Evolutionary conservation across 2,113 vertebrate genomes (phyloP).

Genomic region (Pseudorhombus dupliciocellatus): DNA sequence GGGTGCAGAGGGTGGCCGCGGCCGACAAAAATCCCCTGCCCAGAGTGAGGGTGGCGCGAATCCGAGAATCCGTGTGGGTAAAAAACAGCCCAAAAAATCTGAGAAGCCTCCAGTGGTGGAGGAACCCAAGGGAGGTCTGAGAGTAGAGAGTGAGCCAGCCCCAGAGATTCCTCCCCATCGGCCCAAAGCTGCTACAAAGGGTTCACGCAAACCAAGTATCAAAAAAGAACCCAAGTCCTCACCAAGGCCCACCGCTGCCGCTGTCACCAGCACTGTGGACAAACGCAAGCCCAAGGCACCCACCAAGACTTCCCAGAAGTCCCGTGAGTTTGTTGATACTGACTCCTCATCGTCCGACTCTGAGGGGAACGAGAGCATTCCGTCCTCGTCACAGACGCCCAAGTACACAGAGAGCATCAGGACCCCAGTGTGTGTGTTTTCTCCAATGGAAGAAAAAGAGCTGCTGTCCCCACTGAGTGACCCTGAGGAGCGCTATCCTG

Average conservation of each 20-base stretch:
- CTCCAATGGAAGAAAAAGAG: conserved; percentile 96
- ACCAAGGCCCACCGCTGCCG: conserved; percentile 80
- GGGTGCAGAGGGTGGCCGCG: conserved; percentile 87
- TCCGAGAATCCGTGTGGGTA: conserved; percentile 89
- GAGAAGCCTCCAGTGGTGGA: conserved; percentile 90
- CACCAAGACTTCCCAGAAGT: conserved; percentile 91
- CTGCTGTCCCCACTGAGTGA: conserved; percentile 96
- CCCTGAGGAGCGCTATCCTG: conserved; percentile 89
- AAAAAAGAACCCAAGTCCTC: conserved; percentile 96
- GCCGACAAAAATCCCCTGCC: conserved; percentile 94
- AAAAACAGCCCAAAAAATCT: conserved; percentile 96
- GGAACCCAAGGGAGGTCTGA: conserved; percentile 92
- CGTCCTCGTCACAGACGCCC: conserved; percentile 95
- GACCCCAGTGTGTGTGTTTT: conserved; percentile 93
- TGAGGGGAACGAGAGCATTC: conserved; percentile 95
- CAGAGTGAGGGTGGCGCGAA: conserved; percentile 87
- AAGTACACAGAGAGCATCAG: conserved; percentile 94
- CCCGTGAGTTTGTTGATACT: conserved; percentile 93
- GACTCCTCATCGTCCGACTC: conserved; percentile 97
- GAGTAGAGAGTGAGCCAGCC: conserved; percentile 94
- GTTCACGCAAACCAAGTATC: conserved; percentile 92
- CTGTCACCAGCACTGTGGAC: conserved; percentile 71
- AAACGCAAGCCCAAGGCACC: conserved; percentile 92
- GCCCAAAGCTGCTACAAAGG: conserved; percentile 94
- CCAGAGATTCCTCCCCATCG: conserved; percentile 88